These are phyloP conservation scores for Pangasianodon gigas DNA, from an alignment of 2,113 vertebrate species.

Conservation along the genomic window DNA sequence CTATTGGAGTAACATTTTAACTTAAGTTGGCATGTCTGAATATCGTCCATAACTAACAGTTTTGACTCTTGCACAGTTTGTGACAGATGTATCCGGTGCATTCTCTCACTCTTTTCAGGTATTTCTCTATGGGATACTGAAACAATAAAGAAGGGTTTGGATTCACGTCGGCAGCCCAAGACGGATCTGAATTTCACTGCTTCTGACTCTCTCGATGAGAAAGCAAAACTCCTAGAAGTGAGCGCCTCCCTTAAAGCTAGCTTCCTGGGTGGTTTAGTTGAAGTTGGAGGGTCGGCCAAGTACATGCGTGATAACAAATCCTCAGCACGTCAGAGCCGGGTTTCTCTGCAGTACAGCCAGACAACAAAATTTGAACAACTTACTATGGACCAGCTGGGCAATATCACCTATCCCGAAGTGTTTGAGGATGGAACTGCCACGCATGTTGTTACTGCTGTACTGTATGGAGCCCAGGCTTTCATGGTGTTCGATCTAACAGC, in stretches of 20 bases:
- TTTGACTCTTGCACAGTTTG: not conserved
- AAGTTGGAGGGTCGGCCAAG: conserved; percentile 61
- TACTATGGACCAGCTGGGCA: conserved; percentile 60
- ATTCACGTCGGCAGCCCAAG: not conserved
- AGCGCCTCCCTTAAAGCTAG: conserved; percentile 60
- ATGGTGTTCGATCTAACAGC: conserved; percentile 35
- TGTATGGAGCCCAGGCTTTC: conserved; percentile 38
- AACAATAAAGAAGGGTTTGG: conserved; percentile 12
- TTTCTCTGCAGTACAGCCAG: conserved; percentile 58
- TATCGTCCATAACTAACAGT: not conserved
- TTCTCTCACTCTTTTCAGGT: conserved; percentile 44
- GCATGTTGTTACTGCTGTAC: conserved; percentile 31
- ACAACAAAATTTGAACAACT: conserved; percentile 60
- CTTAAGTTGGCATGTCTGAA: too few species aligned
- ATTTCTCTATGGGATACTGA: conserved; percentile 60
- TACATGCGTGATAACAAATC: conserved; percentile 58
- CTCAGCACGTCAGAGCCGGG: conserved; percentile 56
- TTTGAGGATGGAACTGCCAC: conserved; percentile 27
- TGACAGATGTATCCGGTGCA: not conserved
- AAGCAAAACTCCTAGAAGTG: conserved; percentile 20
- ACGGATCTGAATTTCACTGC: conserved; percentile 29
- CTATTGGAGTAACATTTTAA: too few species aligned
- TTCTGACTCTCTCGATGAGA: conserved; percentile 18
- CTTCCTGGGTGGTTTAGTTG: conserved; percentile 57
- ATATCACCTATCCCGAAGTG: conserved; percentile 51